phyloP scores from a whole-genome alignment of 2,888 invertebrate genomes.

The Apotomis betuletana region DNA sequence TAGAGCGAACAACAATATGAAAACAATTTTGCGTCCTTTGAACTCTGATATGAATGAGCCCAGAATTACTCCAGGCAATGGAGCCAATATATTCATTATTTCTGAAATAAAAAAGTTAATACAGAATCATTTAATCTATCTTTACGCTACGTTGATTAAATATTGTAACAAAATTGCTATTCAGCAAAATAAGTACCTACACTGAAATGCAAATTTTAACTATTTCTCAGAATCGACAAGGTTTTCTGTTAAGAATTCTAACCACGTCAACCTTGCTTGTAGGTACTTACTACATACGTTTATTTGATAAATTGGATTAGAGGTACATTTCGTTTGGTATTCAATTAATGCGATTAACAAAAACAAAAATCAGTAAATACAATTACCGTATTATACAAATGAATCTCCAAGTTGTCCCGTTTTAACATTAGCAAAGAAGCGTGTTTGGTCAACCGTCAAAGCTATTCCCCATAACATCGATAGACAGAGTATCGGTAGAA shows the following conservation, averaged over 20 bases:
- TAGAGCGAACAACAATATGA: conserved; percentile 8
- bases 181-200: too few species aligned
- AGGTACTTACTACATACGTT: too few species aligned
- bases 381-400: conserved; percentile 8
- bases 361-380: background rate
- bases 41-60: conserved; percentile 4
- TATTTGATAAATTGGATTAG: too few species aligned
- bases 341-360: background rate
- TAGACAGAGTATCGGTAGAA: conserved; percentile 13
- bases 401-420: background rate
- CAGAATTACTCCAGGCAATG: conserved; percentile 6
- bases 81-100: background rate
- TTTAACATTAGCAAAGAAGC: background rate
- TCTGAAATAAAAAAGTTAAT: conserved; percentile 7
- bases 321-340: too few species aligned
- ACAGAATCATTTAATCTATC: too few species aligned
- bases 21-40: conserved; percentile 20
- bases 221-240: too few species aligned
- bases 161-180: too few species aligned
- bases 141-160: too few species aligned
- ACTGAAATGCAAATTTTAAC: too few species aligned
- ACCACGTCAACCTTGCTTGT: too few species aligned
- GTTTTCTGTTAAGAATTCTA: too few species aligned
- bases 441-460: background rate
- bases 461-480: background rate